phyloP scores from a whole-genome alignment of 2,888 invertebrate species.

The Caenorhabditis drosophilae region DNA sequence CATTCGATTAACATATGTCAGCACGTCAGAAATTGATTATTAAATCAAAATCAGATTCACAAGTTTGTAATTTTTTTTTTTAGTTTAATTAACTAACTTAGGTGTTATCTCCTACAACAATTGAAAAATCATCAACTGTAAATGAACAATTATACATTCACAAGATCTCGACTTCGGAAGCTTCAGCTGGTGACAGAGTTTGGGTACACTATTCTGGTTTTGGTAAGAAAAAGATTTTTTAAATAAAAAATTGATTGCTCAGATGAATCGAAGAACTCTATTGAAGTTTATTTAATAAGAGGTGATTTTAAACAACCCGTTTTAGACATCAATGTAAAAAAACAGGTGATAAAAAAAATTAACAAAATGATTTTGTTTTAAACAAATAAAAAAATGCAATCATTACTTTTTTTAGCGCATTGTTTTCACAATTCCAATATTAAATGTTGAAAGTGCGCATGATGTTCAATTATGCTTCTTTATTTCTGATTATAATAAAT shows the following conservation, averaged over 20 bases:
- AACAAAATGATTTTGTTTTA: too few species aligned
- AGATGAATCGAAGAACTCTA: too few species aligned
- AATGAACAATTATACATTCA: conserved; percentile 16
- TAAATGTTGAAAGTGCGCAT: conserved; percentile 14
- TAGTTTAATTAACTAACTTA: not conserved
- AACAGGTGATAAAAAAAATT: conserved; percentile 11
- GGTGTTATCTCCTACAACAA: not conserved
- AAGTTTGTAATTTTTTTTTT: conserved; percentile 3
- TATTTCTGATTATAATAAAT: conserved; percentile 22
- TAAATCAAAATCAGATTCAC: conserved; percentile 27
- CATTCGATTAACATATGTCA: not conserved
- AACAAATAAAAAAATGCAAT: too few species aligned
- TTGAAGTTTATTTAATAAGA: conserved; percentile 26
- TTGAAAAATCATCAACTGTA: not conserved
- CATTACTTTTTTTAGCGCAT: conserved; percentile 41
- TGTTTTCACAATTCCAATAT: conserved; percentile 38
- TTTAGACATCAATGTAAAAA: conserved; percentile 15
- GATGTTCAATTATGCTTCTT: conserved; percentile 21
- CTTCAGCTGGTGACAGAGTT: conserved; percentile 38
- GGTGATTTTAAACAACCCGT: conserved; percentile 16
- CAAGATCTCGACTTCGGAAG: conserved; percentile 32
- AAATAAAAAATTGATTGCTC: too few species aligned
- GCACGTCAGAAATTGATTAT: conserved; percentile 1
- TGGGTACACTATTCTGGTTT: conserved; percentile 31
- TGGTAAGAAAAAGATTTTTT: too few species aligned